These are phyloP conservation scores for Geodia barretti DNA, from an alignment of 37 sponge, comb jelly and placozoan species.

Conservation along the genomic window DNA sequence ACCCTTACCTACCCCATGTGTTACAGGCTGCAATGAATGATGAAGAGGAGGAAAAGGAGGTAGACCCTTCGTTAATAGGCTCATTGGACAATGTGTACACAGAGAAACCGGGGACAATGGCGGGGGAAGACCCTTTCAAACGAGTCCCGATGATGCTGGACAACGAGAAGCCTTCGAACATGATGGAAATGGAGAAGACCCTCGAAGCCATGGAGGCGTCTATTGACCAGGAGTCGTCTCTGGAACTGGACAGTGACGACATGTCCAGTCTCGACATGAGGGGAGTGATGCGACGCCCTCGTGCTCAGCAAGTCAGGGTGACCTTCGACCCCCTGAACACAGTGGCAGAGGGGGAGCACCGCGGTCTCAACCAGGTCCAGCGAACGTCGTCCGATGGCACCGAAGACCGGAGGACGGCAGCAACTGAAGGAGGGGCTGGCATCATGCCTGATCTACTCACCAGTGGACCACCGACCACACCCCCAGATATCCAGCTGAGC, in stretches of 20 bases:
- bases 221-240: slow-evolving; percentile 22
- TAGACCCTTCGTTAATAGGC: slow-evolving; percentile 65
- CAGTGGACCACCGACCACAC: no score
- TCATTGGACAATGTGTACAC: slow-evolving; percentile 56
- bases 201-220: slow-evolving; percentile 50
- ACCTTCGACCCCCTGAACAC: no score
- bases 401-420: no score
- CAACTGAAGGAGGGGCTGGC: no score
- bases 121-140: slow-evolving; percentile 45
- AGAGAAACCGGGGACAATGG: slow-evolving; percentile 37
- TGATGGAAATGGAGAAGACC: slow-evolving; percentile 57
- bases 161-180: slow-evolving; percentile 25
- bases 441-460: no score
- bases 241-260: neutral
- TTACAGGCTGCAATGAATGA: neutral
- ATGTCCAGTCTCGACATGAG: neutral
- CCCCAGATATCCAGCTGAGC: no score
- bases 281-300: no score
- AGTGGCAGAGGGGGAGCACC: no score
- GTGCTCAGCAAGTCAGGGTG: no score
- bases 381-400: no score
- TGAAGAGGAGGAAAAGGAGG: slow-evolving; percentile 55
- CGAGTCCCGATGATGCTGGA: slow-evolving; percentile 39
- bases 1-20: neutral
- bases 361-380: no score